Evolutionary conservation across 2,113 vertebrate species (phyloP).

Genomic region (Anser cygnoides): DNA sequence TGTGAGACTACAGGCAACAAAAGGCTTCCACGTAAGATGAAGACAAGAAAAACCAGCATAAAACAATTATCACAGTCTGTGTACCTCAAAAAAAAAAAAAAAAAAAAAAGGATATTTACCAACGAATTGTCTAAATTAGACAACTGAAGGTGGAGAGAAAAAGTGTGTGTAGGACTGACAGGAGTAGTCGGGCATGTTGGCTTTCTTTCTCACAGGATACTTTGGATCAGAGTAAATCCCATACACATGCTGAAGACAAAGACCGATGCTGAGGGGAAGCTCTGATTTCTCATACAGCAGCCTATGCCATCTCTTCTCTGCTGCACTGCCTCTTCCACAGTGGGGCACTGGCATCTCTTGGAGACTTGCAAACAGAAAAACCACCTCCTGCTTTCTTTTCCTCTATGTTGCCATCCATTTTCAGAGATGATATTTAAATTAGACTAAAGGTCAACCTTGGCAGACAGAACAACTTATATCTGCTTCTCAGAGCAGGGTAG

Average conservation of each 20-base stretch:
- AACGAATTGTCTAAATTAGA: not conserved
- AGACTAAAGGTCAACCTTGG: conserved; percentile 26
- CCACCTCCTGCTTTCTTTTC: not conserved
- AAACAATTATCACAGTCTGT: not conserved
- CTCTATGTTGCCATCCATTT: not conserved
- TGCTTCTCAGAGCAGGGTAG: conserved; percentile 18
- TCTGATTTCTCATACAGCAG: not conserved
- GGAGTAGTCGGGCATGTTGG: not conserved
- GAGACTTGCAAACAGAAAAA: not conserved
- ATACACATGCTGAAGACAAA: not conserved
- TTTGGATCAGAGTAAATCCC: not conserved
- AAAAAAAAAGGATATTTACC: not conserved
- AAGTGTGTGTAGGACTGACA: not conserved
- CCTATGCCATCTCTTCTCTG: not conserved
- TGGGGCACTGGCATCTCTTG: not conserved
- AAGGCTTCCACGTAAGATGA: not conserved
- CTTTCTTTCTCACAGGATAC: not conserved
- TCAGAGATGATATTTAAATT: conserved; percentile 54
- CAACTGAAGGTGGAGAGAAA: not conserved
- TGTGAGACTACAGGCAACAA: not conserved
- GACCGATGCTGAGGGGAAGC: not conserved
- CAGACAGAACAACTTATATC: not conserved
- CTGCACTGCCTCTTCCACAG: not conserved
- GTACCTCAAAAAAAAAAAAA: not conserved
- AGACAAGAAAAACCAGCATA: not conserved